Evolutionary conservation across 2,797 vertebrate species (phyloP).

Genomic region (Danio aesculapii): DNA sequence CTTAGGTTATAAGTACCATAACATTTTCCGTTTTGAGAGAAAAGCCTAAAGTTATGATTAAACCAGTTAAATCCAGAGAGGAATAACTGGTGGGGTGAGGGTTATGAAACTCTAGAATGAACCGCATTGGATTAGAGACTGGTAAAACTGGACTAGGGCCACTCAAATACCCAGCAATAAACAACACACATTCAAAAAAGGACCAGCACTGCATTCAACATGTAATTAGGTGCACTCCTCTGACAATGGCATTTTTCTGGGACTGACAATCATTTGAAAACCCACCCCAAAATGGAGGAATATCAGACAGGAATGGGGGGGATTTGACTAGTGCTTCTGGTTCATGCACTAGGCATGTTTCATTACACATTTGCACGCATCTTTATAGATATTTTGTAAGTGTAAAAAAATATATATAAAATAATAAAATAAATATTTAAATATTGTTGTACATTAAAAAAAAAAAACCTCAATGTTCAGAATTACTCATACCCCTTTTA

Average conservation of each 20-base stretch:
- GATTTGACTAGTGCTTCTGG: neutral
- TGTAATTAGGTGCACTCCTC: slow-evolving; percentile 49
- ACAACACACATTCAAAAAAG: slow-evolving; percentile 57
- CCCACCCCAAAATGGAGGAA: neutral
- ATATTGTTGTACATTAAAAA: too few species aligned
- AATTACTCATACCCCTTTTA: too few species aligned
- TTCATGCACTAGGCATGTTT: neutral
- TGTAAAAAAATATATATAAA: too few species aligned
- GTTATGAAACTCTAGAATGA: slow-evolving; percentile 30
- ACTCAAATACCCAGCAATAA: slow-evolving; percentile 58
- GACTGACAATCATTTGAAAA: neutral
- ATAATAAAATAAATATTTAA: too few species aligned
- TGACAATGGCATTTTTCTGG: slow-evolving; percentile 34
- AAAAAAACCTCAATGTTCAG: too few species aligned
- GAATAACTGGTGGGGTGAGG: slow-evolving; percentile 11
- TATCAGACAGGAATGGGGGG: neutral
- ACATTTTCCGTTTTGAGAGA: neutral
- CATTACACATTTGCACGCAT: too few species aligned
- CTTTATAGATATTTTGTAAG: too few species aligned
- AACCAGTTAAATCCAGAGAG: slow-evolving; percentile 47
- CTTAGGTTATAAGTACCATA: neutral
- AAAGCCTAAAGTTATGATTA: neutral
- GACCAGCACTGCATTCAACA: slow-evolving; percentile 56
- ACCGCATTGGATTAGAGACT: slow-evolving; percentile 59
- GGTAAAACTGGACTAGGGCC: slow-evolving; percentile 71